Percentiles rank a stretch among this genome's conserved stretches.
These are phyloP conservation scores for Zaprionus gabonicus DNA, from an alignment of 1,140 invertebrate genomes.

Conservation along the genomic window DNA sequence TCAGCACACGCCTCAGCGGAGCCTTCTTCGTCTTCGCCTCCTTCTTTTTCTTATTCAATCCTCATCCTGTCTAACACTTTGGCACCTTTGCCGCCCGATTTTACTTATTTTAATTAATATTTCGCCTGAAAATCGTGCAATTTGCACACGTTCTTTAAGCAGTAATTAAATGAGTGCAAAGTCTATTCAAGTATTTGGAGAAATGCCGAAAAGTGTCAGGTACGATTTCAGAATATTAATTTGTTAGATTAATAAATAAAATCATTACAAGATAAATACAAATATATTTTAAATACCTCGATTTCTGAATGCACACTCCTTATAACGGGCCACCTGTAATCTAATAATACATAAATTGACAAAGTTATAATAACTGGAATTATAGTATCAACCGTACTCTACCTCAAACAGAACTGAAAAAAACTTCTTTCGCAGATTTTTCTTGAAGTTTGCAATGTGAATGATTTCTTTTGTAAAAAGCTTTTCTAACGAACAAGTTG, in stretches of 20 bases:
- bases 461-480: constrained; percentile 9
- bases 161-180: constrained; percentile 3
- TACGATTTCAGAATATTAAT: background rate
- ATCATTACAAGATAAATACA: background rate
- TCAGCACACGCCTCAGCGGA: constrained; percentile 66
- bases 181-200: background rate
- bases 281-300: too few relatives aligned
- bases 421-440: background rate
- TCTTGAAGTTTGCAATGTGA: background rate
- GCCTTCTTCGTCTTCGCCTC: background rate
- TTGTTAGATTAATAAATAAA: background rate
- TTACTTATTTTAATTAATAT: constrained; percentile 63
- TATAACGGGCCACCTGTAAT: too few relatives aligned
- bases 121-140: constrained; percentile 48
- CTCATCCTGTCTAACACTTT: constrained; percentile 35
- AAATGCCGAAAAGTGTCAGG: background rate
- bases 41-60: background rate
- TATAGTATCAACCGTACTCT: background rate
- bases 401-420: background rate
- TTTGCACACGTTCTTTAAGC: constrained; percentile 59
- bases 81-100: constrained; percentile 43
- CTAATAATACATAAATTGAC: background rate
- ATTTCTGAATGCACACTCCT: too few relatives aligned
- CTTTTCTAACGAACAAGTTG: constrained; percentile 14
- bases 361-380: background rate